These are phyloP conservation scores for Sesamia nonagrioides DNA, from an alignment of 1,140 invertebrate genomes.

Conservation along the genomic window DNA sequence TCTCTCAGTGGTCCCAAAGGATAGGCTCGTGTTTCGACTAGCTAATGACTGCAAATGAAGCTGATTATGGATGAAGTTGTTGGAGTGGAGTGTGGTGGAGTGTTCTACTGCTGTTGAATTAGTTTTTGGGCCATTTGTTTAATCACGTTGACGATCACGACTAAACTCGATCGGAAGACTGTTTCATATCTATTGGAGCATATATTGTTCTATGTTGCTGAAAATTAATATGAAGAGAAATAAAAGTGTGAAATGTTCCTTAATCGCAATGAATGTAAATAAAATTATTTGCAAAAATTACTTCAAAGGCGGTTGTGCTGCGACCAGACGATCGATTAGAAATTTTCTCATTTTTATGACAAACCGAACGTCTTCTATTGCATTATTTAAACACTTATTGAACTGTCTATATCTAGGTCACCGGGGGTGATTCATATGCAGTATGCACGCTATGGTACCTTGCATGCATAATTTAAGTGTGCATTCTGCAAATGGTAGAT, in stretches of 20 bases:
- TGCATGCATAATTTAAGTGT: conserved; percentile 48
- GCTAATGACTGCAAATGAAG: conserved; percentile 39
- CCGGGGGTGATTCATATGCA: conserved; percentile 58
- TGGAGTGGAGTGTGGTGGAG: conserved; percentile 4
- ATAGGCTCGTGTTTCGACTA: conserved; percentile 40
- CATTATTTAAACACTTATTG: conserved; percentile 57
- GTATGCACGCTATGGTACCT: conserved; percentile 45
- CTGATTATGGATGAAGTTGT: conserved; percentile 39
- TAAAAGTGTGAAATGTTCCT: background rate
- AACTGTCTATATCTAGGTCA: conserved; percentile 62
- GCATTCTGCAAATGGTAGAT: conserved; percentile 54
- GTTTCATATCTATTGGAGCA: background rate
- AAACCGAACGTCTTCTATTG: conserved; percentile 46
- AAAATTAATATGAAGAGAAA: background rate
- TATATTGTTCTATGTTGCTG: background rate
- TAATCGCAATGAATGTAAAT: background rate
- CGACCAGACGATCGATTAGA: conserved; percentile 42
- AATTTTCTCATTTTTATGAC: conserved; percentile 51
- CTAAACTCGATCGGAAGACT: background rate
- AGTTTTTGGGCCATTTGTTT: conserved; percentile 25
- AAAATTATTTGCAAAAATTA: conserved; percentile 17
- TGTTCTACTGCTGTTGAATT: conserved; percentile 16
- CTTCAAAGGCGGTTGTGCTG: background rate
- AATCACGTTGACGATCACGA: background rate
- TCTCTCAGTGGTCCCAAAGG: conserved; percentile 19